Conservation (phyloP, 2,113 vertebrate species). For the Carassius auratus region DNA sequence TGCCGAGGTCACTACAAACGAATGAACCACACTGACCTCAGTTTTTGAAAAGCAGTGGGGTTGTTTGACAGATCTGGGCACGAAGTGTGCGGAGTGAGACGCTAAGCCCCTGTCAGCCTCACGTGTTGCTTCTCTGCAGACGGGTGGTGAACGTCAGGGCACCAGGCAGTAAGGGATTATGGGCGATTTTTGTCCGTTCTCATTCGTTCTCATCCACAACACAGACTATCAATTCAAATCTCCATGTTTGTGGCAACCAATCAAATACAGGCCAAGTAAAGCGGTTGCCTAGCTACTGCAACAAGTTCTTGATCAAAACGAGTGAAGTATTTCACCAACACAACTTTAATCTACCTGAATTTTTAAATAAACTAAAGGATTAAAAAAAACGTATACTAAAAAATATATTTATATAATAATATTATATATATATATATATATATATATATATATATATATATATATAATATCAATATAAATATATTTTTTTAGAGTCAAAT, state of each 20-base stretch:
- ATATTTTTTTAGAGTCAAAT: too few relatives aligned
- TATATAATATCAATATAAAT: too few relatives aligned
- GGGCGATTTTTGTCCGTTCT: constrained; percentile 41
- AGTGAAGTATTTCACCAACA: constrained; percentile 46
- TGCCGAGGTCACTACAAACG: background rate
- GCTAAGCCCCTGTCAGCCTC: constrained; percentile 26
- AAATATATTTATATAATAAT: too few relatives aligned
- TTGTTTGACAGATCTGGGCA: background rate
- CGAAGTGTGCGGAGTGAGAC: background rate
- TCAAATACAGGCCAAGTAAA: constrained; percentile 35
- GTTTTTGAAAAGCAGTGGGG: background rate
- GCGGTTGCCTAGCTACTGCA: constrained; percentile 61
- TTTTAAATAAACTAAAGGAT: too few relatives aligned
- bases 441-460: too few relatives aligned
- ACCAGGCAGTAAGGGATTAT: constrained; percentile 40
- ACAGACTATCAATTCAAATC: constrained; percentile 39
- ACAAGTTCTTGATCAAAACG: constrained; percentile 52
- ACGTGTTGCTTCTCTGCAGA: constrained; percentile 39
- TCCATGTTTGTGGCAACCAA: constrained; percentile 46
- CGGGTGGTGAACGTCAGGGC: constrained; percentile 35
- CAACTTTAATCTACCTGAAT: background rate
- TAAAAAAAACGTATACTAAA: too few relatives aligned
- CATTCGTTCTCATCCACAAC: constrained; percentile 33
- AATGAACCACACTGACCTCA: background rate
- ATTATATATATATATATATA: too few relatives aligned